Base-by-base conservation (phyloP, 2,113 vertebrate species). In the Reinhardtius hippoglossoides region DNA sequence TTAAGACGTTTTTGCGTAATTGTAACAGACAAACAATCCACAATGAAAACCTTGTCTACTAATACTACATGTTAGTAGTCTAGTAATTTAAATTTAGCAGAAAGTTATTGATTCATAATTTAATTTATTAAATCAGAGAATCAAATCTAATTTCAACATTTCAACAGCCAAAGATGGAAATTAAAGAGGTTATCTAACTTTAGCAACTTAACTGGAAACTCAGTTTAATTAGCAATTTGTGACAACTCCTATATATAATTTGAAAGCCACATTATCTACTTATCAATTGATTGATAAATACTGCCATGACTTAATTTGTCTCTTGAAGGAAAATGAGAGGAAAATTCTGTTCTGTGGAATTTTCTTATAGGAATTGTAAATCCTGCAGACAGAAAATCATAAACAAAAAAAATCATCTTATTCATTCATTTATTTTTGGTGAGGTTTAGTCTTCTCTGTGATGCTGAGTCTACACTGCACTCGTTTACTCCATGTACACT, bases 401-500 rank as follows among this genome's bases (percentile, higher is more conserved):
- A 48, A 3, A 48, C 15, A 48, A 48, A 48, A 48, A 48, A 31
- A 31, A 31, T 5, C 18, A 74, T 48, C 16, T 50, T 5, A 24
- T 46, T 71, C 2, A 60, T 77, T 61, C 0, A 42, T 50, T 50
- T 60, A 5, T 78, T 66, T 44, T 52, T 66, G 12, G 5, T 67
- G 21, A 31, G 44, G 20, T 24, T 72, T 56, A 4, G 18, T 60
- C 14, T 27, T 48, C 35, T 1, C 4, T 24, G 2, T 18, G 16
- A 50, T 72, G n/a, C 24, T 26, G n/a, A 67, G 1, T 57, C 24
- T 58, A 27, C 48, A n/a, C 42, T 26, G 13, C 37, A 56, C 27
- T 59, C 12, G n/a, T 21, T 59, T 55, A 3, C 58, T 31, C 3
- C 57, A 18, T 71, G 56, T 35, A 23, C 78, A 87, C 78, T 76